phyloP scores from a whole-genome alignment of 2,113 vertebrate genomes.

The Machaerirhynchus nigripectus region DNA sequence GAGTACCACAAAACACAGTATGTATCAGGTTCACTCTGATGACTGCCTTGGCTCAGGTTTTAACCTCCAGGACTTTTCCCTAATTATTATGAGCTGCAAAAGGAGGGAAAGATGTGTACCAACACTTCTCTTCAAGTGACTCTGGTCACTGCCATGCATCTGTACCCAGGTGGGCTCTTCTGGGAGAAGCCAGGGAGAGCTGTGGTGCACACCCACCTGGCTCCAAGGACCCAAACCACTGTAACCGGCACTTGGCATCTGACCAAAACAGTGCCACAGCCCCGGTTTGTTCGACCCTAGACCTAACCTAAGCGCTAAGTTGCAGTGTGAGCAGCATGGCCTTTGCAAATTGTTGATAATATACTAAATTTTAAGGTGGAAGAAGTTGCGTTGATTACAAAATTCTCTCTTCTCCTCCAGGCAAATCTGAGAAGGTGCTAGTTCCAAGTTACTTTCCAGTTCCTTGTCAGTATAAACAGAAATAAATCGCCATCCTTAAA shows the following conservation, averaged over 20 bases:
- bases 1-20: background rate
- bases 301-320: background rate
- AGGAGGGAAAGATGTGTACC: background rate
- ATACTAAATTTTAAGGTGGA: background rate
- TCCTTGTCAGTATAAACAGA: background rate
- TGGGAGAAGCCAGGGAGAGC: background rate
- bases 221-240: background rate
- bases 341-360: background rate
- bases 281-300: background rate
- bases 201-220: background rate
- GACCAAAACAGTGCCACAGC: background rate
- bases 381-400: background rate
- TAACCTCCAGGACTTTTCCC: background rate
- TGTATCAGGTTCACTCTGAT: background rate
- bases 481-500: background rate
- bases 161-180: background rate
- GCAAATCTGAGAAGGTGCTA: background rate
- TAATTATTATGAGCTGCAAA: background rate
- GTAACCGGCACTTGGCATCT: background rate
- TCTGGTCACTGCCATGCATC: background rate
- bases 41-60: background rate
- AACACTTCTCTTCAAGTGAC: background rate
- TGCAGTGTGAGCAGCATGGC: background rate
- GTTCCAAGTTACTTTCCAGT: background rate
- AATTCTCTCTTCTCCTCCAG: background rate